Evolutionary conservation across 2,888 invertebrate genomes (phyloP).

Genomic region (Trachelus tabidus): DNA sequence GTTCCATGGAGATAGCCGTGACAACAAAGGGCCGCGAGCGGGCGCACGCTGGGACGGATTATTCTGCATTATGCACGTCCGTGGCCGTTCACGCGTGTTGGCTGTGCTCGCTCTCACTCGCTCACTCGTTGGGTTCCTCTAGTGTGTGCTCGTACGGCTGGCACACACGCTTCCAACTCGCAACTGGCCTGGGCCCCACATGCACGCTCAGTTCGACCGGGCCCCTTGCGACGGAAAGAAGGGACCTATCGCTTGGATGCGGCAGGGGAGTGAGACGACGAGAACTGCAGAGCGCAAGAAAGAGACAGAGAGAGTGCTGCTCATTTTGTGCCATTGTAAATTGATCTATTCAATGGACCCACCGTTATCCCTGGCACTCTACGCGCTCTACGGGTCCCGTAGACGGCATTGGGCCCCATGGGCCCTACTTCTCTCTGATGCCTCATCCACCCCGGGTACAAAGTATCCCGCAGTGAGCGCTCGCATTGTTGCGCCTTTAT

Average conservation of each 20-base stretch:
- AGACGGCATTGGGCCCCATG: constrained; percentile 4
- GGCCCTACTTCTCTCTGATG: background rate
- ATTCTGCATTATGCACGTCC: constrained; percentile 39
- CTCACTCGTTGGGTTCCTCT: background rate
- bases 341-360: constrained; percentile 66
- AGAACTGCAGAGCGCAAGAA: constrained; percentile 15
- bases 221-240: background rate
- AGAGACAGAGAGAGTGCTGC: constrained; percentile 43
- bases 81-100: constrained; percentile 4
- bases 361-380: constrained; percentile 52
- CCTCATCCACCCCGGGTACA: background rate
- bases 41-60: constrained; percentile 54
- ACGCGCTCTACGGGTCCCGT: constrained; percentile 47
- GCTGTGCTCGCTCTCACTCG: background rate
- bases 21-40: constrained; percentile 19
- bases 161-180: background rate
- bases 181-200: background rate
- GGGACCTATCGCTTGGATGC: background rate
- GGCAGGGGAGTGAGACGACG: background rate
- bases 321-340: constrained; percentile 66
- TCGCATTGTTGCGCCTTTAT: constrained; percentile 61
- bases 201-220: background rate
- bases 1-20: constrained; percentile 6
- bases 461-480: constrained; percentile 50
- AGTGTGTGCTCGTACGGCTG: no score